These are phyloP conservation scores for Geotrypetes seraphini DNA, from an alignment of 2,797 vertebrate genomes.

Conservation along the genomic window DNA sequence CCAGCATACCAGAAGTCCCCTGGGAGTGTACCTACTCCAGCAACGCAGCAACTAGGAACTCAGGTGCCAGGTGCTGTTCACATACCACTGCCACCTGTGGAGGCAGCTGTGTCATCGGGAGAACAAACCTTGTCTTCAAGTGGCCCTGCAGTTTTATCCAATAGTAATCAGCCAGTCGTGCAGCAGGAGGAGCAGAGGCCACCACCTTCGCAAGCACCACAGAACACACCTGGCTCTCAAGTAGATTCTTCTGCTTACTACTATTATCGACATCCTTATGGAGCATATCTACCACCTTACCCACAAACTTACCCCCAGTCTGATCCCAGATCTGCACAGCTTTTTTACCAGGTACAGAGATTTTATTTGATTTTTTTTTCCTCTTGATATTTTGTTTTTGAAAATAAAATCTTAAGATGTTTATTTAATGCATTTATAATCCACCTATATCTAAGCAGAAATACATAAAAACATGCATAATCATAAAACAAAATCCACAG, in stretches of 20 bases:
- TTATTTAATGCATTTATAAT: too few species aligned
- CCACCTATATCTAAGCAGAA: too few species aligned
- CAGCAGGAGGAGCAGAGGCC: conserved; percentile 60
- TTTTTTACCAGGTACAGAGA: conserved; percentile 72
- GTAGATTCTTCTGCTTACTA: conserved; percentile 45
- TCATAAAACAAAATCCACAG: too few species aligned
- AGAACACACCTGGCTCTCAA: conserved; percentile 54
- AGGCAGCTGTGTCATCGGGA: conserved; percentile 15
- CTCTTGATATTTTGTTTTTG: too few species aligned
- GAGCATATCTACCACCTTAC: conserved; percentile 64
- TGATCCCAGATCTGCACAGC: conserved; percentile 65
- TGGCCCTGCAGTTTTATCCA: background rate
- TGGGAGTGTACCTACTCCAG: conserved; percentile 17
- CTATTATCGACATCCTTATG: conserved; percentile 47
- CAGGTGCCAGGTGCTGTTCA: conserved; percentile 22
- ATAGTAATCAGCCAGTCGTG: conserved; percentile 8
- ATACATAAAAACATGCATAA: too few species aligned
- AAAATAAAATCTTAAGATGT: too few species aligned
- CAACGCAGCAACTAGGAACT: conserved; percentile 17
- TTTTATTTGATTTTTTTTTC: background rate
- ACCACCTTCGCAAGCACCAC: conserved; percentile 55
- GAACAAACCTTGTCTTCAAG: conserved; percentile 23
- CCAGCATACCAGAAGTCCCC: conserved; percentile 20
- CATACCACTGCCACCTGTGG: conserved; percentile 21
- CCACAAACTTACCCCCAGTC: conserved; percentile 51